Base-by-base conservation (phyloP, 2,888 invertebrate species). In the Cinara cedri region DNA sequence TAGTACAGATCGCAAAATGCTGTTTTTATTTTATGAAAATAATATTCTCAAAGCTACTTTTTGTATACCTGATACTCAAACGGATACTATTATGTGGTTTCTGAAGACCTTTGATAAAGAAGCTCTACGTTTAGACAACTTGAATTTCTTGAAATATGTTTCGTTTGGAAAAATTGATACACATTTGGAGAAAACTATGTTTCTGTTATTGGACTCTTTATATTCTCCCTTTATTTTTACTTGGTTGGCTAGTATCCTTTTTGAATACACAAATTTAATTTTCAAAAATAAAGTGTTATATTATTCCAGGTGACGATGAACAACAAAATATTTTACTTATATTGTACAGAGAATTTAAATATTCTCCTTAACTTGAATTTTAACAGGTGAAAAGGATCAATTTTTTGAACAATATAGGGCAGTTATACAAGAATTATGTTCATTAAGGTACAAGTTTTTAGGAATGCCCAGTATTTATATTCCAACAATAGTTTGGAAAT, bases 401-500 rank as follows among this genome's bases (percentile, higher is more conserved):
- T 78, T 78, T 70, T 78, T 78, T 1, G 76, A 78, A 60, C 76
- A 78, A 42, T 78, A 78, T 34, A 68, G 76, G 3, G 34, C 57
- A 0, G 76, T 78, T 9, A 68, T 78, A 11, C 76, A 78, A 51
- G 76, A 78, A 21, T 16, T 78, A 10, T 78, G 76, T 49, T 78
- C 76, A 13, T 60, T 78, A 6, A 34, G 76, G 34, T 78, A 78
- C 49, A 78, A 78, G 1, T 60, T 66, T 34, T 21, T 78, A n/a
- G 76, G 76, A 14, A 68, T 78, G 76, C 76, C 76, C 3, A 70
- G 76, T 21, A 78, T 78, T 60, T 78, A 78, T 21, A 49, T 78
- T 13, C 76, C 68, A n/a, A 44, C 76, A 0, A 70, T 49, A 14
- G 57, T 78, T 3, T 46, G 34, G 21, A 34, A 42, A 21, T 51